Evolutionary conservation across 2,888 invertebrate species (phyloP).

Genomic region (Ornithoptera priamus): DNA sequence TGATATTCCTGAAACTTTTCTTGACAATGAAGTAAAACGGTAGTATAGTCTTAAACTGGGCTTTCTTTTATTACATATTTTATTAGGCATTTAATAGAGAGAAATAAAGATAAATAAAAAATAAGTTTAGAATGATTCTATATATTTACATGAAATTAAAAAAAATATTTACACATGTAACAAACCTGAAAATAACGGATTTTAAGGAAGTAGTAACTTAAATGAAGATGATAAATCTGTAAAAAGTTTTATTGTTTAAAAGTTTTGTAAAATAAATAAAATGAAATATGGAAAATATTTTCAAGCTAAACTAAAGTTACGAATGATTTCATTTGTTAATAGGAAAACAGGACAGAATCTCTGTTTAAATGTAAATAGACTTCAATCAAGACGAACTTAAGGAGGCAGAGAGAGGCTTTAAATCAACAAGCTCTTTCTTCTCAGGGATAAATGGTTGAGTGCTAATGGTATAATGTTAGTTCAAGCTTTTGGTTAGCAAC

Average conservation of each 20-base stretch:
- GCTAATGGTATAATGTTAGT: slow-evolving; percentile 67
- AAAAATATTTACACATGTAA: too few relatives aligned
- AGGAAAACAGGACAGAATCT: neutral
- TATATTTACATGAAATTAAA: too few relatives aligned
- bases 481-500: slow-evolving; percentile 43
- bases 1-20: neutral
- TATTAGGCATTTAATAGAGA: too few relatives aligned
- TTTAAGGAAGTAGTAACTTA: too few relatives aligned
- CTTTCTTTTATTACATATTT: neutral
- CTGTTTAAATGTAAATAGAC: neutral
- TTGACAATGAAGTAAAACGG: neutral
- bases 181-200: too few relatives aligned
- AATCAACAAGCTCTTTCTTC: slow-evolving; percentile 61
- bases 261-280: neutral
- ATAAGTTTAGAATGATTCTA: too few relatives aligned
- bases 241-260: too few relatives aligned
- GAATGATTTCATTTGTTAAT: neutral
- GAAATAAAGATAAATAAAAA: too few relatives aligned
- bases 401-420: slow-evolving; percentile 40
- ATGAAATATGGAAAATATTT: neutral
- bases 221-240: too few relatives aligned
- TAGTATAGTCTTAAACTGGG: neutral
- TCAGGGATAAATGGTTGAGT: slow-evolving; percentile 50
- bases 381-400: slow-evolving; percentile 9
- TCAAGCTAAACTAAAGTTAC: neutral